Percentiles rank a stretch among this genome's conserved stretches.
Conservation (phyloP, 2,797 vertebrate genomes). For the Anisognathus igniventris region DNA sequence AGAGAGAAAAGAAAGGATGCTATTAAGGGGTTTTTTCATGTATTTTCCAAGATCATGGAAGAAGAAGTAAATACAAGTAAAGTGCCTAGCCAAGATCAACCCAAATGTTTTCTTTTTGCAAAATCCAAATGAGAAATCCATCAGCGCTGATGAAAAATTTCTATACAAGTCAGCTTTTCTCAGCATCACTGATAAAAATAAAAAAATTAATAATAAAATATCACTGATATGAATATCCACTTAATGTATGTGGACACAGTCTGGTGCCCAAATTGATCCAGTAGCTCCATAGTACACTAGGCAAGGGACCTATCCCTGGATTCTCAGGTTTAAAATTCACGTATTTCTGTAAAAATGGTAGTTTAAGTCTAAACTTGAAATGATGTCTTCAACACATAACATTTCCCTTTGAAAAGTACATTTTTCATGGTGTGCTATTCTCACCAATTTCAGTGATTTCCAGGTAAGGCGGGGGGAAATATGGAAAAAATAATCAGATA, state of each 20-base stretch:
- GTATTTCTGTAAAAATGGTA: background rate
- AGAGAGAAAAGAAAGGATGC: background rate
- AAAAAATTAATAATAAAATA: background rate
- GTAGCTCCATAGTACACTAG: background rate
- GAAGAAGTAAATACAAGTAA: background rate
- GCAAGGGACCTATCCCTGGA: background rate
- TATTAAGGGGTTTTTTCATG: background rate
- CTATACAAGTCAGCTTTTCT: background rate
- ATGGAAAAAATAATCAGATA: background rate
- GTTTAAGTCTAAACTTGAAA: background rate
- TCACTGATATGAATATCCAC: background rate
- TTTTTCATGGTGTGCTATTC: background rate
- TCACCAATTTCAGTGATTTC: background rate
- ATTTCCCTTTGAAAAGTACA: background rate
- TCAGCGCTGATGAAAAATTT: background rate
- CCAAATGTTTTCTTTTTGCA: background rate
- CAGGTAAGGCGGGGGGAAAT: rapidly evolving
- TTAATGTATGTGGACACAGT: background rate
- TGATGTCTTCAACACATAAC: background rate
- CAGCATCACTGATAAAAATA: background rate
- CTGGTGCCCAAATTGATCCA: background rate
- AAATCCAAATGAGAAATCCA: background rate
- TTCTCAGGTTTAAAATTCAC: background rate
- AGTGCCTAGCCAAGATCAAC: background rate
- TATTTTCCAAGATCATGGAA: background rate